Evolutionary conservation across 2,888 invertebrate species (phyloP), one percentile per base, ranked within the genome.

Genomic region (Orthonychiurus folsomi): DNA sequence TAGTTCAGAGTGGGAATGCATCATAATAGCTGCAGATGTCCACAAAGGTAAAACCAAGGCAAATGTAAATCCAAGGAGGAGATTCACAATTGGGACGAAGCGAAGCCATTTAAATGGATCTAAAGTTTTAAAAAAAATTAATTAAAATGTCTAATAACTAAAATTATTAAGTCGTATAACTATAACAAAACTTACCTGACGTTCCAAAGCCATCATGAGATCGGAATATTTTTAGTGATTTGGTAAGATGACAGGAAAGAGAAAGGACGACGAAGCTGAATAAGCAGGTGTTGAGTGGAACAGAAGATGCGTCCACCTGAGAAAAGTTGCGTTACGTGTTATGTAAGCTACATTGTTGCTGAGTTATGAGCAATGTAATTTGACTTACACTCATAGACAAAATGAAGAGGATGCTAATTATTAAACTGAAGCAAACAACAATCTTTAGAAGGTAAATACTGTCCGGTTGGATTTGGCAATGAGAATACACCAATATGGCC

Each of bases 21-120:
- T 63, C 52, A 65, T 48, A 21, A 59, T 52, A 5, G 65, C 68
- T 9, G 69, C 67, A 18, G 69, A 65, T 21, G 69, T 71, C 71
- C 69, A 69, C 9, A 68, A 54, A 2, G 71, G 71, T 3, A 71
- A 59, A 9, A 69, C 60, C 12, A 63, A 67, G 21, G 65, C 69
- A 59, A 69, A 69, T 20, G 60, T 63, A n/a, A 71, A 64, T 23
- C 65, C 71, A 18, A 65, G 56, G 1, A 69, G 50, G 1, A 71
- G 18, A n/a, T 66, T 69, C 3, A 68, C n/a, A 18, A 66, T 63
- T 1, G 69, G 66, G 9, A 71, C 71, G 25, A 68, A 64, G 21
- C 63, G 64, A 26, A 71, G 69, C 69, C 69, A 71, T 9, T 68
- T 69, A 50, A 67, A 67, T 3, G 66, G 20, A 21, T 67, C 65